These are phyloP conservation scores for Microplitis demolitor DNA, from an alignment of 1,140 invertebrate species.

Conservation along the genomic window DNA sequence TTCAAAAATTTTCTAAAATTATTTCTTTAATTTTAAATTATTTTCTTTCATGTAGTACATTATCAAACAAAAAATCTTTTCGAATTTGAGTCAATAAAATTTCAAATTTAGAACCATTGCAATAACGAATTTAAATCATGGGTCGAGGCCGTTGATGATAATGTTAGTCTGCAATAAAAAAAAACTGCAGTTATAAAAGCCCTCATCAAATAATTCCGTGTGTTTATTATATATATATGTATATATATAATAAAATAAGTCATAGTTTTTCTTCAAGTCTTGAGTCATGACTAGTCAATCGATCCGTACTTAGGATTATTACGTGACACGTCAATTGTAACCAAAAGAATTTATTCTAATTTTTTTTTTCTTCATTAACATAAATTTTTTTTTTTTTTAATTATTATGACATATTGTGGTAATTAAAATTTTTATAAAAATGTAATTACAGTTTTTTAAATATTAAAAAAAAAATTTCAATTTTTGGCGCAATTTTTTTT, in stretches of 20 bases:
- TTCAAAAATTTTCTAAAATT: too few species aligned
- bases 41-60: not conserved
- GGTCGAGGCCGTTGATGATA: not conserved
- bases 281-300: slow-evolving; percentile 29
- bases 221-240: not conserved
- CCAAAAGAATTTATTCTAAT: not conserved
- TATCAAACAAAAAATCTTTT: not conserved
- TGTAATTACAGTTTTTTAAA: not conserved
- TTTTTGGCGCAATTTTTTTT: too few species aligned
- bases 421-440: too few species aligned
- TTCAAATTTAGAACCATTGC: not conserved
- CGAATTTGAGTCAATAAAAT: not conserved
- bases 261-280: not conserved
- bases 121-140: not conserved
- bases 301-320: slow-evolving; percentile 38
- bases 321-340: slow-evolving; percentile 40
- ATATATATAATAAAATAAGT: too few species aligned
- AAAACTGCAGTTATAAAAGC: slow-evolving; percentile 25
- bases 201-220: not conserved
- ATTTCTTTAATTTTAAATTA: too few species aligned
- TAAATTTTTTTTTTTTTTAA: not conserved
- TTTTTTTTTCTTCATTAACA: not conserved
- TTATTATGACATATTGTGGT: too few species aligned
- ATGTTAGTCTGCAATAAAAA: slow-evolving; percentile 16
- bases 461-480: not conserved